A percentile compares a stretch with the other conserved stretches of the same genome.
Evolutionary conservation across 2,113 vertebrate species (phyloP).

Genomic region (Eubucco bourcierii): DNA sequence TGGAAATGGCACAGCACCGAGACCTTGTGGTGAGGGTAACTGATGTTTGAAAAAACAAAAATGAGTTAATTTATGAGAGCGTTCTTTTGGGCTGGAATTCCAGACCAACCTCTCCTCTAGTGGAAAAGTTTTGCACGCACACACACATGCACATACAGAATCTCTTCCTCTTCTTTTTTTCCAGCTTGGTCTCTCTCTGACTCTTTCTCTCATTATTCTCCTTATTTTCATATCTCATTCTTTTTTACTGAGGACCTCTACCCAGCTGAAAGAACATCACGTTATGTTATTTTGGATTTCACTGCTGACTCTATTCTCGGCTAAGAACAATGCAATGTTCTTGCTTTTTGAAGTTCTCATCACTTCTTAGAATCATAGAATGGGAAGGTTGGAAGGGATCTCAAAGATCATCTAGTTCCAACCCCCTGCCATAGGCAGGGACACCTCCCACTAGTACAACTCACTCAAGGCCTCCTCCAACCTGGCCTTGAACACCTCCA

Average conservation of each 20-base stretch:
- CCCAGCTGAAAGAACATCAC: neutral
- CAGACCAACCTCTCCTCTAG: slow-evolving; percentile 33
- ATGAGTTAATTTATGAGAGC: slow-evolving; percentile 56
- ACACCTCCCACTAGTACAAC: too few species aligned
- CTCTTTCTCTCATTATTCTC: neutral
- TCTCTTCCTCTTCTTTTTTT: neutral
- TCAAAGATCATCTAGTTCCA: too few species aligned
- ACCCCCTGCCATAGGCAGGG: too few species aligned
- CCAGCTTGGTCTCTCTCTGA: neutral
- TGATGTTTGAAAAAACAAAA: slow-evolving; percentile 61
- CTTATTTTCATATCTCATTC: neutral
- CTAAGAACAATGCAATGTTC: neutral
- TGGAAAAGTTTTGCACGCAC: slow-evolving; percentile 36
- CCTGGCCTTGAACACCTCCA: too few species aligned
- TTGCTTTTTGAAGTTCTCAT: neutral
- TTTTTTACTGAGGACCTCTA: neutral
- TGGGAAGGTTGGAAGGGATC: too few species aligned
- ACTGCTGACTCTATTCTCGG: neutral
- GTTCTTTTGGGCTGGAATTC: slow-evolving; percentile 35
- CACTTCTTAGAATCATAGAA: too few species aligned
- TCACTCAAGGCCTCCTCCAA: too few species aligned
- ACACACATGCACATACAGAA: neutral
- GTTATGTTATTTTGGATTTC: rapidly evolving
- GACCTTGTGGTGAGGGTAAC: slow-evolving; percentile 58
- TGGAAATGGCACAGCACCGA: slow-evolving; percentile 51